phyloP scores from a whole-genome alignment of 2,888 invertebrate species.

The Phrixothrix hirtus region DNA sequence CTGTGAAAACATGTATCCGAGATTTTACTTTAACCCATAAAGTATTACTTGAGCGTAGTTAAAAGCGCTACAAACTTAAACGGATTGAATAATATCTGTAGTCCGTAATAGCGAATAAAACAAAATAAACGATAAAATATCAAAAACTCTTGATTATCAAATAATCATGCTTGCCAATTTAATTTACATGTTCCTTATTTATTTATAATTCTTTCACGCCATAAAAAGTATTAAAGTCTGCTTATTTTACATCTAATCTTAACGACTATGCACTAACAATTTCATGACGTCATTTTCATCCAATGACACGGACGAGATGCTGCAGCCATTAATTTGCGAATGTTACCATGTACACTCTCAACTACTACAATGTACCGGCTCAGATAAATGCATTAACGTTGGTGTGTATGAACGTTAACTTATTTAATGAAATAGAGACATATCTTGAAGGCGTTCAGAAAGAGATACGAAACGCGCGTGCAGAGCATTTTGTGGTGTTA shows the following conservation, averaged over 20 bases:
- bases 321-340: conserved; percentile 36
- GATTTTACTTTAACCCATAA: too few species aligned
- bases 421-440: conserved; percentile 20
- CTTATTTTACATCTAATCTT: not conserved
- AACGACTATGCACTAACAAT: conserved; percentile 20
- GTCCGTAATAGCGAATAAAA: too few species aligned
- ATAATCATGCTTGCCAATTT: too few species aligned
- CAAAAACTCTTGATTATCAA: too few species aligned
- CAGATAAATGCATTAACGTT: conserved; percentile 15
- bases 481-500: conserved; percentile 7
- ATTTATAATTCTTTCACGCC: too few species aligned
- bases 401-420: conserved; percentile 13
- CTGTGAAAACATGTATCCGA: too few species aligned
- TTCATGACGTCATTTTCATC: conserved; percentile 31
- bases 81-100: too few species aligned
- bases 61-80: too few species aligned
- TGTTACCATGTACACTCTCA: conserved; percentile 34
- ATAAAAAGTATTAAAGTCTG: too few species aligned
- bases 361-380: conserved; percentile 26
- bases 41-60: too few species aligned
- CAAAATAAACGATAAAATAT: too few species aligned
- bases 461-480: conserved; percentile 22
- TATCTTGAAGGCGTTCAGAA: conserved; percentile 15
- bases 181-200: too few species aligned
- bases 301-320: conserved; percentile 34